Percentiles rank a stretch among this genome's conserved stretches.
Conservation (phyloP, 1,140 invertebrate species). For the Schlechtendalia chinensis region DNA sequence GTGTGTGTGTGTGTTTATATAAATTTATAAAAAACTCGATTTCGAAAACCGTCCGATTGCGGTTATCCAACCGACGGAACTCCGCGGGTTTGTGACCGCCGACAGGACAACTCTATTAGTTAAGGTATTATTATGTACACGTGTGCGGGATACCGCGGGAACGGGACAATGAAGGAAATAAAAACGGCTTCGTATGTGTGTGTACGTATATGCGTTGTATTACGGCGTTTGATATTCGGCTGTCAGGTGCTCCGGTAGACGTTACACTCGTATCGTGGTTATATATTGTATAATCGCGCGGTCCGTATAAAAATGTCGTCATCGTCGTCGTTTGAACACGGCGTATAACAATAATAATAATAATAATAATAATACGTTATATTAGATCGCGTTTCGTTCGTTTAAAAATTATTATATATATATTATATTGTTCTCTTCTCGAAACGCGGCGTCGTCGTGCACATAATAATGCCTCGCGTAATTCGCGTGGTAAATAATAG, state of each 20-base stretch:
- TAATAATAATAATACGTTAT: background rate
- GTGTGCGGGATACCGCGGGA: background rate
- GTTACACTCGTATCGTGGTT: too few species aligned
- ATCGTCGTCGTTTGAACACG: background rate
- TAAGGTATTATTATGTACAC: background rate
- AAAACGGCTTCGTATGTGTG: background rate
- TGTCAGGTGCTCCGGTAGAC: background rate
- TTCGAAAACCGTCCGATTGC: background rate
- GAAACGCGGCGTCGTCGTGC: background rate
- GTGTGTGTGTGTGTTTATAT: too few species aligned
- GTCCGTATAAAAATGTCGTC: constrained; percentile 1
- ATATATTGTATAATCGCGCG: background rate
- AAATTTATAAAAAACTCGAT: background rate
- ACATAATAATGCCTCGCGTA: background rate
- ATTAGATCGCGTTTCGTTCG: background rate
- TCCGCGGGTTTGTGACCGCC: background rate
- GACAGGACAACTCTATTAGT: background rate
- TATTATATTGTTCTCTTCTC: too few species aligned
- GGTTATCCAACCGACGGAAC: background rate
- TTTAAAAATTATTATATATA: too few species aligned
- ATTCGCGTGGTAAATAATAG: background rate
- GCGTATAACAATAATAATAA: too few species aligned
- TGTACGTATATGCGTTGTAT: background rate
- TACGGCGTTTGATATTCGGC: background rate
- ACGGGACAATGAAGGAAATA: background rate